These are phyloP conservation scores for Troides aeacus DNA, from an alignment of 2,888 invertebrate species.

Conservation along the genomic window DNA sequence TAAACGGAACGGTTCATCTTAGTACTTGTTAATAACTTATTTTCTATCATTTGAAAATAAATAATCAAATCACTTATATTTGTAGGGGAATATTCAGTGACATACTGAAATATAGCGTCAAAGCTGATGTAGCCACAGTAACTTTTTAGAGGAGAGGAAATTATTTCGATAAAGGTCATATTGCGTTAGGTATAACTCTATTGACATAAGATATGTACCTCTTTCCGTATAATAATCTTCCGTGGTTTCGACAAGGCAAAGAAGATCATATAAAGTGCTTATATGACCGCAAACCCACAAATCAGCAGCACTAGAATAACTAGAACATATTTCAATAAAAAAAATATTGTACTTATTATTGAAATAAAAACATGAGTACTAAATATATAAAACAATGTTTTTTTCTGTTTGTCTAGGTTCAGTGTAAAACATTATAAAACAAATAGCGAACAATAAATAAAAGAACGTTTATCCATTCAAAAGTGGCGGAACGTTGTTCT, in stretches of 20 bases:
- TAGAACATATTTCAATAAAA: not conserved
- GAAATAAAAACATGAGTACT: not conserved
- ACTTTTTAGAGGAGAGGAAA: no score
- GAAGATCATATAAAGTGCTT: not conserved
- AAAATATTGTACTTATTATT: not conserved
- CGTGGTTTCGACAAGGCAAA: not conserved
- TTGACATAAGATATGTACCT: no score
- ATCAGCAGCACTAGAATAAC: not conserved
- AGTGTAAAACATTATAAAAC: not conserved
- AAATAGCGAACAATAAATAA: slow-evolving; percentile 2
- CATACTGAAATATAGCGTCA: no score
- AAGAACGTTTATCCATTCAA: slow-evolving; percentile 17
- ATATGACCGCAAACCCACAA: not conserved
- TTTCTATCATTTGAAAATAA: no score
- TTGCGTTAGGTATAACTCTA: no score
- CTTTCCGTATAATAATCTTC: no score
- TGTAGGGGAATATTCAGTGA: no score
- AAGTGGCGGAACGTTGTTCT: slow-evolving; percentile 3
- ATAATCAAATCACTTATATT: no score
- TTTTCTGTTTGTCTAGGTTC: slow-evolving; percentile 12
- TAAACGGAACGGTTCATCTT: no score
- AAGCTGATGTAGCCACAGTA: no score
- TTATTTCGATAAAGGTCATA: no score
- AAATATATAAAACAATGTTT: not conserved
- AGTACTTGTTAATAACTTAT: no score